These are phyloP conservation scores for Netelia inedita DNA, from an alignment of 2,888 invertebrate species.

Conservation along the genomic window DNA sequence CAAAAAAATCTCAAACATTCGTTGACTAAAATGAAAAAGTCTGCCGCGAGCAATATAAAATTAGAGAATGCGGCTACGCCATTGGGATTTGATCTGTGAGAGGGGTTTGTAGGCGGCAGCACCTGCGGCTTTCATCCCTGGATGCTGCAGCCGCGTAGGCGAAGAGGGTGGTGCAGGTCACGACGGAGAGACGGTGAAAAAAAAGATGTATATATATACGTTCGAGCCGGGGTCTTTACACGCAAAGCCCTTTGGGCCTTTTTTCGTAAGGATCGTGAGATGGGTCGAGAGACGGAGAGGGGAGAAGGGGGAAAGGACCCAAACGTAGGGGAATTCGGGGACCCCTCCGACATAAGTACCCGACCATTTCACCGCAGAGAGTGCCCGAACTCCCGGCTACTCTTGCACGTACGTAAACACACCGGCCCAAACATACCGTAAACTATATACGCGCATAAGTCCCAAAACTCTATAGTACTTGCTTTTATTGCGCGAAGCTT, in stretches of 20 bases:
- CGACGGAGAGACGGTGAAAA: conserved; percentile 67
- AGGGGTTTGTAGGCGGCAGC: conserved; percentile 78
- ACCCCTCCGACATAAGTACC: conserved; percentile 38
- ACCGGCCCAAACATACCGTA: conserved; percentile 43
- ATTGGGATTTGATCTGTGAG: conserved; percentile 69
- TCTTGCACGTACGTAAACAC: conserved; percentile 52
- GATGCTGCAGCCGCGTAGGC: conserved; percentile 67
- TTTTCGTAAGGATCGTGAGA: conserved; percentile 62
- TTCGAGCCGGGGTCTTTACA: conserved; percentile 59
- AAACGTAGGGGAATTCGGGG: conserved; percentile 18
- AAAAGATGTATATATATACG: conserved; percentile 64
- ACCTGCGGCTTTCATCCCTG: conserved; percentile 81
- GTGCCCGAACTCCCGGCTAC: conserved; percentile 1
- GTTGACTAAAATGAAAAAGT: not conserved
- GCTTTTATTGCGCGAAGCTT: conserved; percentile 32
- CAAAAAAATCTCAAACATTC: not conserved
- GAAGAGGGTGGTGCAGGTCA: conserved; percentile 73
- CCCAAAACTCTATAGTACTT: conserved; percentile 19
- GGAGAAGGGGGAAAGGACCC: conserved; percentile 18
- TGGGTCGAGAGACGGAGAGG: conserved; percentile 37
- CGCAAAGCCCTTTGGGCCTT: conserved; percentile 60
- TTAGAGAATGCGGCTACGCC: conserved; percentile 65
- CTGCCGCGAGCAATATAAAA: not conserved
- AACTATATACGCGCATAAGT: not conserved
- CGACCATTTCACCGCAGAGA: conserved; percentile 30